A percentile compares a stretch with the other conserved stretches of the same genome.
phyloP scores from a whole-genome alignment of 2,888 invertebrate species.

The Tachystola acroxantha region DNA sequence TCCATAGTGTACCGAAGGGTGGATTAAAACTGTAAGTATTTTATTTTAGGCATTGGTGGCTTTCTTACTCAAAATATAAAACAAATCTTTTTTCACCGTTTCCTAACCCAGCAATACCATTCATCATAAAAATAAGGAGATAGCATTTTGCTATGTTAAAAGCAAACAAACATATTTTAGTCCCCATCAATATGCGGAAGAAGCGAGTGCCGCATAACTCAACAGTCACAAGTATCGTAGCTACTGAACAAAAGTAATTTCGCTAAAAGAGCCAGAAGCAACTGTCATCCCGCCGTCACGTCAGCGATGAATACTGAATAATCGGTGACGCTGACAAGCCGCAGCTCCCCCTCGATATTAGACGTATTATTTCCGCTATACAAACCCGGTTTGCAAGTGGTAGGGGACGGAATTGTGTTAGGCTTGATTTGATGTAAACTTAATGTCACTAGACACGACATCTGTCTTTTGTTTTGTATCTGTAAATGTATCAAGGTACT shows the following conservation, averaged over 20 bases:
- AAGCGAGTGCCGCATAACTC: conserved; percentile 6
- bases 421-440: conserved; percentile 10
- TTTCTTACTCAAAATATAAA: too few relatives aligned
- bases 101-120: too few relatives aligned
- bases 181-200: too few relatives aligned
- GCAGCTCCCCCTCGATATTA: conserved; percentile 34
- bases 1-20: too few relatives aligned
- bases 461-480: not conserved
- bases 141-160: too few relatives aligned
- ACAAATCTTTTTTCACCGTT: too few relatives aligned
- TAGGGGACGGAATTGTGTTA: conserved; percentile 13
- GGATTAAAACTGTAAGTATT: too few relatives aligned
- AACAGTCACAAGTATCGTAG: conserved; percentile 15
- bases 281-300: conserved; percentile 18
- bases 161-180: too few relatives aligned
- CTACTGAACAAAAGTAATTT: conserved; percentile 41
- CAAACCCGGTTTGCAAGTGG: conserved; percentile 18
- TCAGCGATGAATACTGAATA: conserved; percentile 33
- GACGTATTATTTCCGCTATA: conserved; percentile 39
- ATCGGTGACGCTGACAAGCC: conserved; percentile 35
- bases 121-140: too few relatives aligned
- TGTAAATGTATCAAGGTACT: not conserved
- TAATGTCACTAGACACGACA: conserved; percentile 1
- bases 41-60: too few relatives aligned
- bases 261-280: conserved; percentile 41